These are phyloP conservation scores for Natrix natrix DNA, from an alignment of 2,797 vertebrate species.

Conservation along the genomic window DNA sequence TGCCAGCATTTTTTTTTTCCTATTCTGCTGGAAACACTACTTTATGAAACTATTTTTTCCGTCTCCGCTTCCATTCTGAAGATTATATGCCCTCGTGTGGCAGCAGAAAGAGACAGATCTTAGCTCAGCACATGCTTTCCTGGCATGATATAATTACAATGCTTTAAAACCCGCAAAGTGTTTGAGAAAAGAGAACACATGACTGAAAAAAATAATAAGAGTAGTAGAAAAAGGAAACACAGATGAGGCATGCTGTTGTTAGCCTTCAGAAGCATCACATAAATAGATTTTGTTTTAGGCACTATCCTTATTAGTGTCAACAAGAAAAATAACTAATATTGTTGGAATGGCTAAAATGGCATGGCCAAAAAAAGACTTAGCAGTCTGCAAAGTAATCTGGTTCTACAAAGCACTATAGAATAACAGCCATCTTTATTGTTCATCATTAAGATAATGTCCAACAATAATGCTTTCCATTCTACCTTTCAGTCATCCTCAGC, in stretches of 20 bases:
- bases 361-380: accelerated
- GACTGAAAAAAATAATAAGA: no score
- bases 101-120: background rate
- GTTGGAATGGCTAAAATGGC: background rate
- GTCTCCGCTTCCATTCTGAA: background rate
- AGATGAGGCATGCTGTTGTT: background rate
- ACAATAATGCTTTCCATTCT: background rate
- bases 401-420: accelerated
- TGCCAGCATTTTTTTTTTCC: background rate
- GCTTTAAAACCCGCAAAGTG: background rate
- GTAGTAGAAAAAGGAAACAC: background rate
- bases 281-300: accelerated
- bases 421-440: background rate
- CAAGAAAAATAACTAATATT: background rate
- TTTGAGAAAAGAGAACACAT: background rate
- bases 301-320: accelerated
- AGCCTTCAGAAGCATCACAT: background rate
- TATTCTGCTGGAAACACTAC: background rate
- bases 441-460: background rate
- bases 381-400: background rate
- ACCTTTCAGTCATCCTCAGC: background rate
- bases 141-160: background rate
- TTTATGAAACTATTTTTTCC: background rate
- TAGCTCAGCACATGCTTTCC: background rate
- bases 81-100: background rate